Conservation (phyloP, 2,888 invertebrate species). For the Esperia sulphurella region DNA sequence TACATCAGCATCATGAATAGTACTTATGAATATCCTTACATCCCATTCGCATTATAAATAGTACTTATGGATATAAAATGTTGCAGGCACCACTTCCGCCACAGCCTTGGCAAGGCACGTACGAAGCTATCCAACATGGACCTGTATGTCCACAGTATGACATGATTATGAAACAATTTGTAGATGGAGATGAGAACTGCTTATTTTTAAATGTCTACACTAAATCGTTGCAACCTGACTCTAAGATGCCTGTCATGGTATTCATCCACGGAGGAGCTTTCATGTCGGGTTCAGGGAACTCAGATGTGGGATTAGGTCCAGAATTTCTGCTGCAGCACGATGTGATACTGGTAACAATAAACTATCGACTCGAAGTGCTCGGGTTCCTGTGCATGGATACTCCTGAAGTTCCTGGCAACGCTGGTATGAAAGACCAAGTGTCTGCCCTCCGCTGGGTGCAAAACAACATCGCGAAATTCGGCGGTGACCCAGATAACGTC, state of each 20-base stretch:
- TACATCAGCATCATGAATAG: too few species aligned
- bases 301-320: constrained; percentile 47
- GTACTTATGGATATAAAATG: neutral
- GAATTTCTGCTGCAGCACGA: constrained; percentile 48
- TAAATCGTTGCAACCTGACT: constrained; percentile 20
- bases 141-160: constrained; percentile 43
- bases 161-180: constrained; percentile 16
- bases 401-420: constrained; percentile 48
- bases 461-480: constrained; percentile 44
- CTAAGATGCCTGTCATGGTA: constrained; percentile 51
- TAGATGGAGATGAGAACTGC: constrained; percentile 43
- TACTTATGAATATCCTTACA: neutral
- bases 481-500: constrained; percentile 50
- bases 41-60: neutral
- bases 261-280: constrained; percentile 56
- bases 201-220: constrained; percentile 48
- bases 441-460: constrained; percentile 41
- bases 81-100: constrained; percentile 44
- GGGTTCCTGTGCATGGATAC: constrained; percentile 43
- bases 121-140: constrained; percentile 40
- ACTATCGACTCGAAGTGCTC: constrained; percentile 50
- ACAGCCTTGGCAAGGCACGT: constrained; percentile 38
- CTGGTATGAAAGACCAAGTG: constrained; percentile 50
- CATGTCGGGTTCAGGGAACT: constrained; percentile 45
- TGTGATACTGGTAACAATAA: constrained; percentile 53